Base-by-base conservation (phyloP, 2,888 invertebrate species). In the Metacarcinus magister region DNA sequence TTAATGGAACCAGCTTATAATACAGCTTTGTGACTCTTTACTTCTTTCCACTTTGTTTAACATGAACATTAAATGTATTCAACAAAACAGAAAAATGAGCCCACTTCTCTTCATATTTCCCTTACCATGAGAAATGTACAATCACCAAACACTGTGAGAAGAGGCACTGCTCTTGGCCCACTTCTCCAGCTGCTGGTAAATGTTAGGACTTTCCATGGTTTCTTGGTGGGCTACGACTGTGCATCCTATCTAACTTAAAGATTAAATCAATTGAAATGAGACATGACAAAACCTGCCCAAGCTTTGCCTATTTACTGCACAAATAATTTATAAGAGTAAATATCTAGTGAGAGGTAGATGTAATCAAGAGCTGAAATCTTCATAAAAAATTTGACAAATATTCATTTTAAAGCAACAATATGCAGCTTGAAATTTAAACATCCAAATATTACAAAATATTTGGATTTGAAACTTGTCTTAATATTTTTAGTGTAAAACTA, bases 101-200 rank as follows among this genome's bases (percentile, higher is more conserved):
- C 48, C 48, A 82, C 48, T 39, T 89, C 23, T 54, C 94, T 39
- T 54, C 89, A 19, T 54, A 48, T 48, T 46, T 89, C 94, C 94
- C 94, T 32, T 28, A 32, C 13, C 89, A 82, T 54, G 60, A 54
- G 87, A 89, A 89, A 43, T 94, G 48, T 94, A 23, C 93, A 94
- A 32, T 28, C 46, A 60, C 23, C 48, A 89, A 93, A 95, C 75
- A 89, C 89, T 95, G 89, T 54, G 90, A 90, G 82, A 92, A 82
- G 95, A 75, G 87, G 87, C 82, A 67, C n/a, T 54, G 91, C 67
- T 95, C 43, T 92, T n/a, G 75, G 28, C 75, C 8, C 75, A 10
- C 75, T 75, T 75, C 75, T 75, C 39, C n/a, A 67, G 60, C 43
- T 67, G 60, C 60, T 19, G 67, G 23, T 93, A 93, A 60, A 93